A percentile compares a stretch with the other conserved stretches of the same genome.
phyloP scores from a whole-genome alignment of 2,797 vertebrate genomes.

The Danio kyathit region DNA sequence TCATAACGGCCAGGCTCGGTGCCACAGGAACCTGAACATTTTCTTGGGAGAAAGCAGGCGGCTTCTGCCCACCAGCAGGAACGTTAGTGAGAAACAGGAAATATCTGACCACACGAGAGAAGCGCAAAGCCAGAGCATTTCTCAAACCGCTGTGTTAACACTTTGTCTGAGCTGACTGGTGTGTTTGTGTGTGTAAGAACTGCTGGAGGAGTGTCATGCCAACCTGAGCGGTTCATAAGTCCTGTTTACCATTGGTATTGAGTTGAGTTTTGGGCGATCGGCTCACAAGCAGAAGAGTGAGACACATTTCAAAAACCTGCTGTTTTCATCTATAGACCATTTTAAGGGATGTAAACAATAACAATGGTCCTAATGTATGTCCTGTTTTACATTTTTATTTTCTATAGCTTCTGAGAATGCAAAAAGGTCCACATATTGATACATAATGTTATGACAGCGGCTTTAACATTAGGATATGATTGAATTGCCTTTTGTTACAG shows the following conservation, averaged over 20 bases:
- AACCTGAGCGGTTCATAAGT: neutral
- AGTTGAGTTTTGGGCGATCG: neutral
- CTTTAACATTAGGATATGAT: too few species aligned
- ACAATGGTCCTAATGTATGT: too few species aligned
- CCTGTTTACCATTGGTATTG: neutral
- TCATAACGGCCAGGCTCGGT: constrained; percentile 23
- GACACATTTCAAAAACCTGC: too few species aligned
- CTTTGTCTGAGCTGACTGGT: constrained; percentile 51
- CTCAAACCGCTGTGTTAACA: constrained; percentile 55
- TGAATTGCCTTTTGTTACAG: too few species aligned
- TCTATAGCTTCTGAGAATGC: too few species aligned
- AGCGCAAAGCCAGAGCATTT: constrained; percentile 58
- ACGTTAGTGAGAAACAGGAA: constrained; percentile 58
- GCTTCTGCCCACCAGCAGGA: constrained; percentile 43
- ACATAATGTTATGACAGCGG: too few species aligned
- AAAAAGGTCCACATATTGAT: too few species aligned
- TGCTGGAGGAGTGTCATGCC: constrained; percentile 7
- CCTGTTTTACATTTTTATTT: too few species aligned
- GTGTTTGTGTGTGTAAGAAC: constrained; percentile 33
- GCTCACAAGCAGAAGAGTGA: too few species aligned
- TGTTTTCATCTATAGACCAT: too few species aligned
- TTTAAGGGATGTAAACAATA: too few species aligned
- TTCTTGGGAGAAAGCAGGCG: constrained; percentile 40
- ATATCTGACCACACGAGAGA: constrained; percentile 56
- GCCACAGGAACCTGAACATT: constrained; percentile 30